These are phyloP conservation scores for Apodemus agrarius DNA, from an alignment of 2,797 vertebrate species.

Conservation along the genomic window DNA sequence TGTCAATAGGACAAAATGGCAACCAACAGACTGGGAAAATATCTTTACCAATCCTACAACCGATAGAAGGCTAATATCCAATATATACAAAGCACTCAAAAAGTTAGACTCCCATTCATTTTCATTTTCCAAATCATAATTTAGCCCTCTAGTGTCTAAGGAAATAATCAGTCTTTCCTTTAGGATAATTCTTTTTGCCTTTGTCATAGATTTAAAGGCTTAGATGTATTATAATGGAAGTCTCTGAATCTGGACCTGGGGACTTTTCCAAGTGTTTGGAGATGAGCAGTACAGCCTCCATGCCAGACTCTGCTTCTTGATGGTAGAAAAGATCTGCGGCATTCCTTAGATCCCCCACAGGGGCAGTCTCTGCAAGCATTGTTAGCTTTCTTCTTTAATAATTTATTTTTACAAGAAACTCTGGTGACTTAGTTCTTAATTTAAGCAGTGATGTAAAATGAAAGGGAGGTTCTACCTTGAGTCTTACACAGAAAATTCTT, in stretches of 20 bases:
- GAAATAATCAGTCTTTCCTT: background rate
- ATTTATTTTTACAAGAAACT: background rate
- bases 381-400: background rate
- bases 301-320: too few relatives aligned
- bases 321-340: too few relatives aligned
- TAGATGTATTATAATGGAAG: background rate
- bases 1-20: too few relatives aligned
- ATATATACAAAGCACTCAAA: too few relatives aligned
- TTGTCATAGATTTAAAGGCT: background rate
- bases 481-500: background rate
- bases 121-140: constrained; percentile 10
- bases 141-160: background rate
- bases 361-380: background rate
- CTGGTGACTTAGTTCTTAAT: background rate
- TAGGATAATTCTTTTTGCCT: background rate
- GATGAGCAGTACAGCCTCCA: background rate
- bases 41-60: too few relatives aligned
- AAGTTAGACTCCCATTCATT: background rate
- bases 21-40: too few relatives aligned
- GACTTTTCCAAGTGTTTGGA: background rate
- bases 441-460: background rate
- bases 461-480: background rate
- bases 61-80: too few relatives aligned
- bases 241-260: background rate
- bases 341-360: too few relatives aligned